These are phyloP conservation scores for Brenthis ino DNA, from an alignment of 2,888 invertebrate species.

Conservation along the genomic window DNA sequence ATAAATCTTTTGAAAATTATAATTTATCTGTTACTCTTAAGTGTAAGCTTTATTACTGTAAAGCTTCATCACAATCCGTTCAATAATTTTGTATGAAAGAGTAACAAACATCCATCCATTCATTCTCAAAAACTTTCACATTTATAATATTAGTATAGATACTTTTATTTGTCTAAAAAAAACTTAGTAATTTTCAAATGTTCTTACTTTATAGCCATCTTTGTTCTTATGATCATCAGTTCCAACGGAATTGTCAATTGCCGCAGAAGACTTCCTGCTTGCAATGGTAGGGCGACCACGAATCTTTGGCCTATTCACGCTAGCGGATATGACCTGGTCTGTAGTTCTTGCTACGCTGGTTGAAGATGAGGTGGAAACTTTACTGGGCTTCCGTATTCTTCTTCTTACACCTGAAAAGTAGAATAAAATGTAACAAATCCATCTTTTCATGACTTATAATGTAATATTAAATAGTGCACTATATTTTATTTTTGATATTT, in stretches of 20 bases:
- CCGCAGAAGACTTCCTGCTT: constrained; percentile 80
- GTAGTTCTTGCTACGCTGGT: constrained; percentile 83
- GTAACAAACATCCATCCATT: too few relatives aligned
- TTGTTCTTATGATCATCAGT: constrained; percentile 85
- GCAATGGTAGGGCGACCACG: constrained; percentile 83
- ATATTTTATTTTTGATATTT: not conserved
- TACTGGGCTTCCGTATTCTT: constrained; percentile 86
- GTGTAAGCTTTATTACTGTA: too few relatives aligned
- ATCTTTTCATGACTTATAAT: not conserved
- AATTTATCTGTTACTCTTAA: too few relatives aligned
- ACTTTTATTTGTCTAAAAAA: too few relatives aligned
- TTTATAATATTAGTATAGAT: too few relatives aligned
- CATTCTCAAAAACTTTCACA: too few relatives aligned
- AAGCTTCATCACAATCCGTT: too few relatives aligned
- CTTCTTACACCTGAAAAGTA: constrained; percentile 82
- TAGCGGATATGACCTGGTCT: constrained; percentile 76
- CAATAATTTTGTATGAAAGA: too few relatives aligned
- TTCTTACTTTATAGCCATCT: constrained; percentile 86
- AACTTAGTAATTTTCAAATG: not conserved
- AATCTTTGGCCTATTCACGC: constrained; percentile 86
- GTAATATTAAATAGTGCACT: too few relatives aligned
- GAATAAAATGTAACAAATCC: not conserved
- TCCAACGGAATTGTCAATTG: constrained; percentile 79
- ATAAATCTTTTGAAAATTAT: too few relatives aligned
- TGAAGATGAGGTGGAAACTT: constrained; percentile 82